Evolutionary conservation across 2,113 vertebrate species (phyloP), one percentile per base, ranked within the genome.

Genomic region (Neogobius melanostomus): DNA sequence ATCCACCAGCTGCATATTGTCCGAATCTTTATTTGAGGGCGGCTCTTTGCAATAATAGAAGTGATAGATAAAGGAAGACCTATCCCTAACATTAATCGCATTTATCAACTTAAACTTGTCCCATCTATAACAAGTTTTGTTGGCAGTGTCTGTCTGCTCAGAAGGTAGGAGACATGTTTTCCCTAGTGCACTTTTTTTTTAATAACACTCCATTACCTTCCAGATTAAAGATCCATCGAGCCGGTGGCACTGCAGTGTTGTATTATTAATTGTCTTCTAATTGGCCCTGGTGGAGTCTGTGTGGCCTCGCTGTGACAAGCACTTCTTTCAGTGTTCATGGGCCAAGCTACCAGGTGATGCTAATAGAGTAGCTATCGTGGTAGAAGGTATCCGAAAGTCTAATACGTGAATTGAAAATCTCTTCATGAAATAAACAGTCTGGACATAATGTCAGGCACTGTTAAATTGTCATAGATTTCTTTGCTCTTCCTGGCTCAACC

Each of bases 241-340:
- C 69, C 53, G 75, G 65, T 72, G 78, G 65, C 75, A 80, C 80
- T 66, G 75, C 70, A 68, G 73, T 68, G 74, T 69, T 1, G 0
- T 47, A 50, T 82, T 90, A 87, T 86, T 91, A 89, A 89, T 79
- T 85, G 88, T 71, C 48, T 76, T 69, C 81, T 84, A 90, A 85
- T 80, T 69, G 83, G 57, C 11, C 68, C 78, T 51, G 68, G 61
- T 59, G 67, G 77, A 79, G 70, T 48, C 65, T 56, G 62, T 56
- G 74, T 9, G 15, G 80, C 68, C 74, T 57, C 57, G 59, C 73
- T 79, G 82, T 73, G 79, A 85, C 76, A 51, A 14, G 65, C 74
- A 81, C 59, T 69, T 51, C 66, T 68, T 83, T 82, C 75, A 71
- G 64, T n/a, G 64, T 59, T 84, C 82, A 89, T 90, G 68, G 83